Base-by-base conservation (phyloP, 2,797 vertebrate genomes). In the Saguinus oedipus region DNA sequence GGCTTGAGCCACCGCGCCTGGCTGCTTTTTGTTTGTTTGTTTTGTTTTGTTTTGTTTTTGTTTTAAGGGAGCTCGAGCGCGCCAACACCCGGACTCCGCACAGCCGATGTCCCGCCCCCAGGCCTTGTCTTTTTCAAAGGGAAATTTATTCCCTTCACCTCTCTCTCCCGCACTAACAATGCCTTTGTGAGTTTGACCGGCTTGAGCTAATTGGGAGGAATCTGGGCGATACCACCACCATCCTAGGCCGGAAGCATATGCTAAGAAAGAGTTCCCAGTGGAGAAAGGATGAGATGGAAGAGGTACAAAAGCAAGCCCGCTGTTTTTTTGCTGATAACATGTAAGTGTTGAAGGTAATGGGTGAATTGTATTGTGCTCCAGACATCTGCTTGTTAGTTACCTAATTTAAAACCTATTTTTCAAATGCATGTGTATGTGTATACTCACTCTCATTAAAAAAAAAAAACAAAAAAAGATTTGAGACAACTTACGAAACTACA, bases 311-410 rank as follows among this genome's bases (percentile, higher is more conserved):
- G 97, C 99, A 99, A 96, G 99, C 99, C 79, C 98, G 99, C 70
- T 99, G 99, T 98, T 99, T 99, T 98, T 99, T 99, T 98, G 99
- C 99, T 48, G 99, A 99, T 20, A 99, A 99, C 98, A 99, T 99
- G 99, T 99, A 98, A 99, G 99, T 99, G 89, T 42, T 94, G 26
- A 93, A 96, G 46, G 95, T 96, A 96, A 94, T 26, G 4, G 10
- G 22, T 93, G 33, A 61, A 42, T 82, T 36, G 78, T 53, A 72
- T 27, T 22, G 36, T 24, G 22, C 42, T 70, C 12, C 59, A 72
- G 36, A 81, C 12, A 53, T 88, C 90, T 92, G 13, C 68, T 88
- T 84, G 44, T 75, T 68, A 48, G 44, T 70, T 93, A 80, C 27
- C 57, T 70, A n/a, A 42, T 86, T 93, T 74, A 70, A 70, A 70